A percentile compares a stretch with the other conserved stretches of the same genome.
These are phyloP conservation scores for Xyrauchen texanus DNA, from an alignment of 2,113 vertebrate species.

Conservation along the genomic window DNA sequence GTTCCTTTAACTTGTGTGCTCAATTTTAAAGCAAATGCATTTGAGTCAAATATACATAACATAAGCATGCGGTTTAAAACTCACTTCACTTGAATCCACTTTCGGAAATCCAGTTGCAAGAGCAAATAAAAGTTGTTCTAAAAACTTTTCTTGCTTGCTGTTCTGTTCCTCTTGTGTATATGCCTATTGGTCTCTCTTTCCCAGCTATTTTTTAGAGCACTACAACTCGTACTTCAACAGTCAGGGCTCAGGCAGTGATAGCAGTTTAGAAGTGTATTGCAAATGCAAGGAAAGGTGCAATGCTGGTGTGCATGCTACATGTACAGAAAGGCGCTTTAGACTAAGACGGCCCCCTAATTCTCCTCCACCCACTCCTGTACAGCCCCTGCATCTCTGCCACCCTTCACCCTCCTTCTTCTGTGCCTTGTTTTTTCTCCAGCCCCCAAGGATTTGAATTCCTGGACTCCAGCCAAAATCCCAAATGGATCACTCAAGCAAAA, in stretches of 20 bases:
- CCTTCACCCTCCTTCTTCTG: constrained; percentile 28
- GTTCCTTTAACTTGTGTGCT: background rate
- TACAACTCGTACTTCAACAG: background rate
- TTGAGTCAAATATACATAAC: too few species aligned
- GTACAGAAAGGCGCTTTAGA: constrained; percentile 34
- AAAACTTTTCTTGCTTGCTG: background rate
- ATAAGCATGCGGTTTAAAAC: constrained; percentile 5
- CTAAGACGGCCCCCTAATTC: constrained; percentile 41
- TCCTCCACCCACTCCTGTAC: constrained; percentile 24
- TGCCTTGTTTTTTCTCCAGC: constrained; percentile 5
- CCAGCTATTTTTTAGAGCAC: background rate
- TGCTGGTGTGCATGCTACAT: constrained; percentile 19
- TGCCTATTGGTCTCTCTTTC: too few species aligned
- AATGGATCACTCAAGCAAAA: constrained; percentile 44
- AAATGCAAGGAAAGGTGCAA: constrained; percentile 26
- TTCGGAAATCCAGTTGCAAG: background rate
- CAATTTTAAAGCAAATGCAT: background rate
- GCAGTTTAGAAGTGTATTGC: constrained; percentile 23
- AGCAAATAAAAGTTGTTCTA: background rate
- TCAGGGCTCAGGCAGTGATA: constrained; percentile 8
- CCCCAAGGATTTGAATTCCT: constrained; percentile 57
- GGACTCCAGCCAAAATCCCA: constrained; percentile 47
- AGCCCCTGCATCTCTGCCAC: constrained; percentile 25
- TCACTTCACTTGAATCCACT: constrained; percentile 9
- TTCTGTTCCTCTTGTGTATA: background rate